Evolutionary conservation across 2,797 vertebrate genomes (phyloP).

Genomic region (Acanthornis magna): DNA sequence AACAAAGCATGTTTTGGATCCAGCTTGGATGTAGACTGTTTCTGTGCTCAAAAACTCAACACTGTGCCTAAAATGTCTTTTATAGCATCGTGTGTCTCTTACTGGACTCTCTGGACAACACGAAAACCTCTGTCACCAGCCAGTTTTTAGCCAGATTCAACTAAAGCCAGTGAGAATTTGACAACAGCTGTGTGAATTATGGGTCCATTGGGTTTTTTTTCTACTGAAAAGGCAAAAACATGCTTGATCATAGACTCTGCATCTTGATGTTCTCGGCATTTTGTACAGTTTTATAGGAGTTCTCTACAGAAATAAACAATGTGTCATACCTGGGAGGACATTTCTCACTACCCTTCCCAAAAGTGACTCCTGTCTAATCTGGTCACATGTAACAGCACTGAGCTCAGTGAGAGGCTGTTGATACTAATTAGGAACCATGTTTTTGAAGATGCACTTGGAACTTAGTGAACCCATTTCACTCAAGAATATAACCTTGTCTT

Average conservation of each 20-base stretch:
- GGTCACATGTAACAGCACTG: not conserved
- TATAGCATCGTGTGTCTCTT: not conserved
- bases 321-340: not conserved
- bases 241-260: not conserved
- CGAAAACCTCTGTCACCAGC: not conserved
- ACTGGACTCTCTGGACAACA: not conserved
- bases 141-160: not conserved
- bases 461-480: not conserved
- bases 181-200: not conserved
- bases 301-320: not conserved
- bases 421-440: not conserved
- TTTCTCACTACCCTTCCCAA: not conserved
- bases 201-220: not conserved
- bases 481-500: not conserved
- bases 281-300: not conserved
- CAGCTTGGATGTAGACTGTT: not conserved
- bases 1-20: not conserved
- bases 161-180: not conserved
- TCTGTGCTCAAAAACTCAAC: not conserved
- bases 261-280: not conserved
- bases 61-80: not conserved
- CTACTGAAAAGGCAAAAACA: not conserved
- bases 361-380: not conserved
- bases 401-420: not conserved
- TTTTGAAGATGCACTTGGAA: not conserved